phyloP scores from a whole-genome alignment of 2,797 vertebrate genomes.

The Rhodeus uyekii region DNA sequence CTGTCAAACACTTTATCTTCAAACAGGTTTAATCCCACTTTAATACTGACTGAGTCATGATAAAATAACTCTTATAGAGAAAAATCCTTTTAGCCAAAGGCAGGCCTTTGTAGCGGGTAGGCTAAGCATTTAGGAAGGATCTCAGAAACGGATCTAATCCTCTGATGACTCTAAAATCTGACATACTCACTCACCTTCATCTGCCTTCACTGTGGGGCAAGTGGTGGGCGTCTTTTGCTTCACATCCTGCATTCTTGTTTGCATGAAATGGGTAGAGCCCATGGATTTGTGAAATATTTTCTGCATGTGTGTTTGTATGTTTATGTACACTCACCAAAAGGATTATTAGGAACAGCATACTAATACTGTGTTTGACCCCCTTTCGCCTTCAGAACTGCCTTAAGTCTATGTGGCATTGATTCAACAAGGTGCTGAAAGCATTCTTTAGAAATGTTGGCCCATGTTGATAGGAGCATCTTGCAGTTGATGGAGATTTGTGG shows the following conservation, averaged over 20 bases:
- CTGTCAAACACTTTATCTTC: slow-evolving; percentile 60
- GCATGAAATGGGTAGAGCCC: not conserved
- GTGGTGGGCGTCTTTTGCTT: not conserved
- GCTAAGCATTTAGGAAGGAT: slow-evolving; percentile 62
- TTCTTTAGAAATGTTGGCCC: too few relatives aligned
- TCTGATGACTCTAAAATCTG: slow-evolving; percentile 50
- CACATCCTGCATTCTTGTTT: not conserved
- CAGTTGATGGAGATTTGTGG: too few relatives aligned
- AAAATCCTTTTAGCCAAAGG: slow-evolving; percentile 68
- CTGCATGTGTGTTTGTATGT: too few relatives aligned
- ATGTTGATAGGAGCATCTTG: too few relatives aligned
- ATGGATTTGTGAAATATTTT: not conserved
- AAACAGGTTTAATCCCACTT: slow-evolving; percentile 66
- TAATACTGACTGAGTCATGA: slow-evolving; percentile 73
- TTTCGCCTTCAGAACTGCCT: too few relatives aligned
- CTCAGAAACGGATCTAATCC: slow-evolving; percentile 22
- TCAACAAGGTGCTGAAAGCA: too few relatives aligned
- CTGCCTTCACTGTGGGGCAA: slow-evolving; percentile 27
- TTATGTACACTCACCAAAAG: too few relatives aligned
- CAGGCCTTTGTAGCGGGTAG: slow-evolving; percentile 58
- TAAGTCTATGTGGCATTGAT: too few relatives aligned
- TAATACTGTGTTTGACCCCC: too few relatives aligned
- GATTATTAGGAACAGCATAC: too few relatives aligned
- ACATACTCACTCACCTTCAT: slow-evolving; percentile 58
- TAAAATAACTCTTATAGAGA: slow-evolving; percentile 69